Conservation (phyloP, 2,888 invertebrate genomes). For the Lingula anatina region DNA sequence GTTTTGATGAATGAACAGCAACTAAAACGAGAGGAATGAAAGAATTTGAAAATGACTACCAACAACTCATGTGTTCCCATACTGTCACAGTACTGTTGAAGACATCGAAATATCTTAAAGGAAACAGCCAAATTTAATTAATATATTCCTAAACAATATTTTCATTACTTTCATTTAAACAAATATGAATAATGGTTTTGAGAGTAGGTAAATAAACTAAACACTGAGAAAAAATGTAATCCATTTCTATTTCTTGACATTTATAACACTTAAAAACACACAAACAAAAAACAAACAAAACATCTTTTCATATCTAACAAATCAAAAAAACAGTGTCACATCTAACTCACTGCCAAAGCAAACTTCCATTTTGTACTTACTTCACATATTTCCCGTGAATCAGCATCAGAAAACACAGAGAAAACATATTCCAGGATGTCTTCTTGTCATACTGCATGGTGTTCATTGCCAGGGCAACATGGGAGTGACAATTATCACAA, state of each 20-base stretch:
- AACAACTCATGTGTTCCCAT: background rate
- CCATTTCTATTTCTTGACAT: background rate
- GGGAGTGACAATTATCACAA: constrained; percentile 98
- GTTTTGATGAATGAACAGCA: constrained; percentile 71
- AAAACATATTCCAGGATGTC: constrained; percentile 87
- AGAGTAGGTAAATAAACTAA: too few relatives aligned
- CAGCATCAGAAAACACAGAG: constrained; percentile 74
- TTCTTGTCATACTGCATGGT: constrained; percentile 80
- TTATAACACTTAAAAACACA: background rate
- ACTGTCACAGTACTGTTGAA: background rate
- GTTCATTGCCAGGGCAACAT: constrained; percentile 88
- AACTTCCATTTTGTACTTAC: constrained; percentile 51
- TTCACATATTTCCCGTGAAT: constrained; percentile 76
- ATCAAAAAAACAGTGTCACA: too few relatives aligned
- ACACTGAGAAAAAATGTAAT: too few relatives aligned
- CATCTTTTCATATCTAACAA: too few relatives aligned
- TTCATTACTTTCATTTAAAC: too few relatives aligned
- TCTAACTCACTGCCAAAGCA: too few relatives aligned
- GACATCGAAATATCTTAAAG: too few relatives aligned
- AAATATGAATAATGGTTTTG: too few relatives aligned
- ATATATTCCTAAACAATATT: too few relatives aligned
- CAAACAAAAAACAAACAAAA: too few relatives aligned
- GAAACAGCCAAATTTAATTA: too few relatives aligned
- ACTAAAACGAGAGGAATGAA: constrained; percentile 19
- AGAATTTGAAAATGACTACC: background rate